phyloP scores from a whole-genome alignment of 2,113 vertebrate genomes.

The Isurus oxyrinchus region DNA sequence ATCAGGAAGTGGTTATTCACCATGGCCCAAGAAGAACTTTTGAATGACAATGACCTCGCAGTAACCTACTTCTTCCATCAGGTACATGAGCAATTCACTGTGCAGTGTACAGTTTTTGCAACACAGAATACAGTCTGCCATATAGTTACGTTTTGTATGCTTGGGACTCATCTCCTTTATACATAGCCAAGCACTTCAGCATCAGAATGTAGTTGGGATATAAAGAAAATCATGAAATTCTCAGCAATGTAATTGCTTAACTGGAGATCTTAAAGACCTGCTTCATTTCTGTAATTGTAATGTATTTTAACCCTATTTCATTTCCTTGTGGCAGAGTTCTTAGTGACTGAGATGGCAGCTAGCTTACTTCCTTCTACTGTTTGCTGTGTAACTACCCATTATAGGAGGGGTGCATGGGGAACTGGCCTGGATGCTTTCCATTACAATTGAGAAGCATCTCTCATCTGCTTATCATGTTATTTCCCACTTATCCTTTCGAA shows the following conservation, averaged over 20 bases:
- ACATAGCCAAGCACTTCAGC: background rate
- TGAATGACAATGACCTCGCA: conserved; percentile 32
- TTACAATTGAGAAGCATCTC: background rate
- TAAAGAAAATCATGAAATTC: background rate
- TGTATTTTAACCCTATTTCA: background rate
- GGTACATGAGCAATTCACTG: background rate
- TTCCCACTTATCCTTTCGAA: too few species aligned
- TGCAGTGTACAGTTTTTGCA: background rate
- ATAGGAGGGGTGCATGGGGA: background rate
- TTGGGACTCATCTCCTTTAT: background rate
- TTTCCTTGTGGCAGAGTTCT: background rate
- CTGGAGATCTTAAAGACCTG: background rate
- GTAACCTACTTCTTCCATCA: conserved; percentile 37
- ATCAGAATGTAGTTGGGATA: background rate
- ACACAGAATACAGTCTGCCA: too few species aligned
- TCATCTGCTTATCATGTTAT: background rate
- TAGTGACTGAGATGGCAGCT: background rate
- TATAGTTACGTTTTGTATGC: background rate
- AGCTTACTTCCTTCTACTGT: background rate
- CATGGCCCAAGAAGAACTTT: conserved; percentile 32
- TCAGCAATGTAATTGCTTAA: background rate
- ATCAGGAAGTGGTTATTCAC: conserved; percentile 39
- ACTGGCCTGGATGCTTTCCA: background rate
- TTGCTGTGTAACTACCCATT: background rate
- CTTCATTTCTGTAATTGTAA: background rate